Conservation (phyloP, 2,113 vertebrate genomes). For the Saccopteryx leptura region DNA sequence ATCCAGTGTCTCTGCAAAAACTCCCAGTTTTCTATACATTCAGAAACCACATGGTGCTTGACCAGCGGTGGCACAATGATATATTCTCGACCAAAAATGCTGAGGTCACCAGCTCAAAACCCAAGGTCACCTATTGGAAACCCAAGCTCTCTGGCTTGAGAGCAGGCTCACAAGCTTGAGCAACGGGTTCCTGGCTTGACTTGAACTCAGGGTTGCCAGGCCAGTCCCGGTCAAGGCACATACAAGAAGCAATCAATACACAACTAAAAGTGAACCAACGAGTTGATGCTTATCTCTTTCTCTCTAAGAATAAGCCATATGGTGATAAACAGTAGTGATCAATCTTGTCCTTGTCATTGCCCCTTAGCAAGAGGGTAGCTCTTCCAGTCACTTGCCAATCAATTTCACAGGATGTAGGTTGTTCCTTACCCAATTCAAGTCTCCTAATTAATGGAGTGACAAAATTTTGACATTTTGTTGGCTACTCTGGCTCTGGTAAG, state of each 20-base stretch:
- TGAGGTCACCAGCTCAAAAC: too few relatives aligned
- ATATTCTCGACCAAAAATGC: too few relatives aligned
- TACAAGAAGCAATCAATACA: too few relatives aligned
- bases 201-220: too few relatives aligned
- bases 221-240: too few relatives aligned
- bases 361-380: constrained; percentile 77
- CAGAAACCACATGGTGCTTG: background rate
- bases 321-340: constrained; percentile 65
- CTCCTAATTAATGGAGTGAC: constrained; percentile 83
- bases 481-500: constrained; percentile 70
- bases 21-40: background rate
- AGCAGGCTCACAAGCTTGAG: too few relatives aligned
- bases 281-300: too few relatives aligned
- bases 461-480: constrained; percentile 83
- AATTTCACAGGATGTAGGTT: constrained; percentile 79
- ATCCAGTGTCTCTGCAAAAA: background rate
- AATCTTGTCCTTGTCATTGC: constrained; percentile 70
- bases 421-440: constrained; percentile 75
- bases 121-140: too few relatives aligned
- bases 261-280: too few relatives aligned
- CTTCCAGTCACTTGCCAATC: constrained; percentile 82
- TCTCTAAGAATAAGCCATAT: background rate
- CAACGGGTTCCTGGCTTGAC: too few relatives aligned
- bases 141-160: too few relatives aligned
- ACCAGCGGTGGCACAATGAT: too few relatives aligned